These are phyloP conservation scores for Embiotoca jacksoni DNA, from an alignment of 2,113 vertebrate species.

Conservation along the genomic window DNA sequence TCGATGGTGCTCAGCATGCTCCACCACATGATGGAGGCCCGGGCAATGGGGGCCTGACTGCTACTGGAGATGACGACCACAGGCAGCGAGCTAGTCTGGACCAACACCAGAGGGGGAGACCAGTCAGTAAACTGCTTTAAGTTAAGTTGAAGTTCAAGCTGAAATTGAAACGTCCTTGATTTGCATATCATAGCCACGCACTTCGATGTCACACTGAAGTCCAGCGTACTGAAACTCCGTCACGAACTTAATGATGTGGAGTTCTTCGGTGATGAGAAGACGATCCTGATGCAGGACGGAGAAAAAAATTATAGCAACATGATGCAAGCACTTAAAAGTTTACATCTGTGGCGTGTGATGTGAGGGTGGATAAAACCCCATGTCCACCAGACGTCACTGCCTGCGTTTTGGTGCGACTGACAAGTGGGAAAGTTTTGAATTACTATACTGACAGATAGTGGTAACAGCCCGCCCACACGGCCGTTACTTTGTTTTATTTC, in stretches of 20 bases:
- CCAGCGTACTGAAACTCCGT: slow-evolving; percentile 86
- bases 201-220: slow-evolving; percentile 87
- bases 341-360: no score
- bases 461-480: no score
- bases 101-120: slow-evolving; percentile 67
- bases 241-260: slow-evolving; percentile 93
- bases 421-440: no score
- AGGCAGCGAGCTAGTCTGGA: slow-evolving; percentile 69
- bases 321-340: no score
- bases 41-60: slow-evolving; percentile 90
- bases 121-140: not conserved
- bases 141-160: not conserved
- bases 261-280: slow-evolving; percentile 92
- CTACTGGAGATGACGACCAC: slow-evolving; percentile 90
- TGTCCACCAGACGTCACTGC: no score
- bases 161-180: not conserved
- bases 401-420: no score
- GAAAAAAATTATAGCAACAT: no score
- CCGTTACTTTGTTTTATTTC: no score
- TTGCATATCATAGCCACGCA: slow-evolving; percentile 65
- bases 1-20: slow-evolving; percentile 87
- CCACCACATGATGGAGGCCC: slow-evolving; percentile 96
- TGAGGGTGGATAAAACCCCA: no score
- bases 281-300: slow-evolving; percentile 78
- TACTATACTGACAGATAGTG: no score